phyloP scores from a whole-genome alignment of 2,888 invertebrate genomes.

The Merodon equestris region DNA sequence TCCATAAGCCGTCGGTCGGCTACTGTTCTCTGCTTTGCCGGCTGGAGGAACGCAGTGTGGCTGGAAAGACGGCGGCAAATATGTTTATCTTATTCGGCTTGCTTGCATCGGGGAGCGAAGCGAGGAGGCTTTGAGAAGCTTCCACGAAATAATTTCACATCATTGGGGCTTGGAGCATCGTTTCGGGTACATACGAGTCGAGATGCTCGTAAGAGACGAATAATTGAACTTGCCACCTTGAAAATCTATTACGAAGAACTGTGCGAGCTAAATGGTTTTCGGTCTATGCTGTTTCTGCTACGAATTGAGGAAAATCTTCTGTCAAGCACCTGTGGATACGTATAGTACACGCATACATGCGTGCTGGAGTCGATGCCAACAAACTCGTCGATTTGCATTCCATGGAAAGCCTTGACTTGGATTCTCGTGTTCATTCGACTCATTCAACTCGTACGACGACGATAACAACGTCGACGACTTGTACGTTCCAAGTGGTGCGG shows the following conservation, averaged over 20 bases:
- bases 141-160: constrained; percentile 40
- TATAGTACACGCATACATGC: constrained; percentile 24
- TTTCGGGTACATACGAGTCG: neutral
- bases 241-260: constrained; percentile 32
- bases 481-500: neutral
- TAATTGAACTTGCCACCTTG: constrained; percentile 66
- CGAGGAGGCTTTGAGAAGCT: constrained; percentile 24
- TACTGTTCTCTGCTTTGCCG: constrained; percentile 27
- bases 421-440: constrained; percentile 21
- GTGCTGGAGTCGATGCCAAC: constrained; percentile 38
- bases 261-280: constrained; percentile 3
- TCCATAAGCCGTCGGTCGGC: constrained; percentile 11
- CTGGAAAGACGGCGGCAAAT: constrained; percentile 42
- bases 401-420: constrained; percentile 53
- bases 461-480: neutral
- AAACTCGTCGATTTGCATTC: constrained; percentile 46
- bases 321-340: constrained; percentile 29
- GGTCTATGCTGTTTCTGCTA: constrained; percentile 4
- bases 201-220: constrained; percentile 23
- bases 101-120: constrained; percentile 35
- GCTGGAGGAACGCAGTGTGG: constrained; percentile 2
- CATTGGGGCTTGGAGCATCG: constrained; percentile 21
- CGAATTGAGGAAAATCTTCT: constrained; percentile 14
- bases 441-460: no score
- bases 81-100: constrained; percentile 61